Conservation (phyloP, 2,888 invertebrate species). For the Calameuta filiformis region DNA sequence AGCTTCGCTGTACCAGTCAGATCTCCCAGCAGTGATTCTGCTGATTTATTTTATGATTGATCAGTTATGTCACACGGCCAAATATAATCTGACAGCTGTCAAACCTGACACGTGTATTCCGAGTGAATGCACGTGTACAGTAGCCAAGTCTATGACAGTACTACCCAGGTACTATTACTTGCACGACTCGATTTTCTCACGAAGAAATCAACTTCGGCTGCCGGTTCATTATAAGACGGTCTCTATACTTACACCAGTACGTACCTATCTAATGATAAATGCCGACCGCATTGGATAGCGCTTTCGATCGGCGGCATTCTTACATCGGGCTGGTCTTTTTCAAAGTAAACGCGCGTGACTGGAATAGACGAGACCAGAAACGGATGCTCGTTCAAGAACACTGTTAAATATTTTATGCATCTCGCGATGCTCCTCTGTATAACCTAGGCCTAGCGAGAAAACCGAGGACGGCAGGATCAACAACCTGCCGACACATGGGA, state of each 20-base stretch:
- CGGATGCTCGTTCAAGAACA: constrained; percentile 7
- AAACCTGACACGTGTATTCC: neutral
- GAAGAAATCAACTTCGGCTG: neutral
- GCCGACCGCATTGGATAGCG: neutral
- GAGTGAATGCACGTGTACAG: neutral
- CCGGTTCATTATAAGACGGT: neutral
- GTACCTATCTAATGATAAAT: neutral
- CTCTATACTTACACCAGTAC: neutral
- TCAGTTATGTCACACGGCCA: neutral
- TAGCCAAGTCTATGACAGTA: neutral
- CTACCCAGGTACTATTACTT: neutral
- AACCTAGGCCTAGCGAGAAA: neutral
- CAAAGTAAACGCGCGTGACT: constrained; percentile 34
- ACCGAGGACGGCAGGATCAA: neutral
- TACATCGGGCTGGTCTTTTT: constrained; percentile 25
- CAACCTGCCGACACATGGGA: neutral
- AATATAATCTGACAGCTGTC: neutral
- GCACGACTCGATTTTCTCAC: neutral
- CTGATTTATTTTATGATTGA: neutral
- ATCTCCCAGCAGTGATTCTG: neutral
- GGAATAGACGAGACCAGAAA: constrained; percentile 31
- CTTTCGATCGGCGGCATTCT: neutral
- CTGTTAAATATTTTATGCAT: neutral
- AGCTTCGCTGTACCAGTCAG: neutral
- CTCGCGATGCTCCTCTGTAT: neutral